Evolutionary conservation across 1,140 invertebrate genomes (phyloP), one percentile per base, ranked within the genome.

Genomic region (Microvelia longipes): DNA sequence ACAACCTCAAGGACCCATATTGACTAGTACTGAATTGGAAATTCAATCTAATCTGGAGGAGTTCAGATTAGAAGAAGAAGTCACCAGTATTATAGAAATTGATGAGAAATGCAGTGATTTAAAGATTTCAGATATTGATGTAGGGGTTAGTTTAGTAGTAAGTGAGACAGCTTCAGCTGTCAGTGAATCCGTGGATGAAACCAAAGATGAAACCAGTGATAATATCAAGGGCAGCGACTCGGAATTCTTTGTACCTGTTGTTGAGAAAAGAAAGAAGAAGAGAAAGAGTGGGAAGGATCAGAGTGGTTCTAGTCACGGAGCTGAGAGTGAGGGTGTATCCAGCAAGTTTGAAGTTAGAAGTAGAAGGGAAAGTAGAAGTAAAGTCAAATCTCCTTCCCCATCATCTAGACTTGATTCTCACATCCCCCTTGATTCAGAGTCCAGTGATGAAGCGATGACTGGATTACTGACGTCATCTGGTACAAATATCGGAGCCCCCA

Each of bases 341-440:
- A 26, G 24, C 2, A 64, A 64, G 24, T 2, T 13, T 5, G 62
- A 64, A 64, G 25, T 2, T 64, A 15, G 62, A 24, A 2, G 2
- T 5, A 64, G 25, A 64, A 64, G 62, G 25, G 68, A 69, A 28
- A 25, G 15, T 26, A 69, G 60, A 64, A 30, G 60, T n/a, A 64
- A 64, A 64, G 24, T 27, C 27, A 25, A 15, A 11, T 69, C 70
- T 2, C 70, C 68, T 24, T 28, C 68, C 1, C 62, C 71, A 13
- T 26, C 60, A 19, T 67, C 65, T 63, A 24, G 19, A 13, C 68
- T 67, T 64, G 64, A 64, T 25, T 11, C 35, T 60, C 11, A 60
- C n/a, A 50, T 64, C 15, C 60, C 29, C 2, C 28, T 30, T 19
- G 73, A 75, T 66, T 72, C 71, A 65, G 74, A 74, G 64, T 74